phyloP scores from a whole-genome alignment of 2,888 invertebrate genomes.

The Argyra leucocephala region DNA sequence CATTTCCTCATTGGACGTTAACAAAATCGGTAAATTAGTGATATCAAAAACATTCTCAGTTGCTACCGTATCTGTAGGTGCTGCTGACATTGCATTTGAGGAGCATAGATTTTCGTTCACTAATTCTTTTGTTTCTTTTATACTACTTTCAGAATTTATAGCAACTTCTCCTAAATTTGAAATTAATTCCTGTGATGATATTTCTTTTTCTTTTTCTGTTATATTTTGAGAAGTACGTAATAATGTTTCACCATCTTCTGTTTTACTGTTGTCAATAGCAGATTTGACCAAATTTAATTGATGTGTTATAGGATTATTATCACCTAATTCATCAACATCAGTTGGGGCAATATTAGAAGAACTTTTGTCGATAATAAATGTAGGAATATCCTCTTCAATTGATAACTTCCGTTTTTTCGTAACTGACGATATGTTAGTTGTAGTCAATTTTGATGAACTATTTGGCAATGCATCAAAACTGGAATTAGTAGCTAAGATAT shows the following conservation, averaged over 20 bases:
- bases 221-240: slow-evolving; percentile 1
- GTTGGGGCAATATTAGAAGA: slow-evolving; percentile 17
- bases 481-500: slow-evolving; percentile 22
- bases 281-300: neutral
- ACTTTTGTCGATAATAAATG: slow-evolving; percentile 29
- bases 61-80: slow-evolving; percentile 11
- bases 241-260: neutral
- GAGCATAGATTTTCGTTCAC: slow-evolving; percentile 12
- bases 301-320: neutral
- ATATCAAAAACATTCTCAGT: slow-evolving; percentile 8
- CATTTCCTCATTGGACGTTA: slow-evolving; percentile 5
- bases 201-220: slow-evolving; percentile 23
- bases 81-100: slow-evolving; percentile 8
- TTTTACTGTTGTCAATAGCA: neutral
- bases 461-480: neutral
- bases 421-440: neutral
- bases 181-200: slow-evolving; percentile 20
- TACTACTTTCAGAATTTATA: slow-evolving; percentile 11
- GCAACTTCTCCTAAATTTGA: neutral
- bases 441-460: neutral
- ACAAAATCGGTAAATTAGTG: neutral
- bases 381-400: slow-evolving; percentile 32
- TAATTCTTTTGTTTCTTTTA: slow-evolving; percentile 19
- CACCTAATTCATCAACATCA: slow-evolving; percentile 9
- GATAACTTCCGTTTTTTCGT: slow-evolving; percentile 30